Evolutionary conservation across 2,888 invertebrate genomes (phyloP).

Genomic region (Alcis repandata): DNA sequence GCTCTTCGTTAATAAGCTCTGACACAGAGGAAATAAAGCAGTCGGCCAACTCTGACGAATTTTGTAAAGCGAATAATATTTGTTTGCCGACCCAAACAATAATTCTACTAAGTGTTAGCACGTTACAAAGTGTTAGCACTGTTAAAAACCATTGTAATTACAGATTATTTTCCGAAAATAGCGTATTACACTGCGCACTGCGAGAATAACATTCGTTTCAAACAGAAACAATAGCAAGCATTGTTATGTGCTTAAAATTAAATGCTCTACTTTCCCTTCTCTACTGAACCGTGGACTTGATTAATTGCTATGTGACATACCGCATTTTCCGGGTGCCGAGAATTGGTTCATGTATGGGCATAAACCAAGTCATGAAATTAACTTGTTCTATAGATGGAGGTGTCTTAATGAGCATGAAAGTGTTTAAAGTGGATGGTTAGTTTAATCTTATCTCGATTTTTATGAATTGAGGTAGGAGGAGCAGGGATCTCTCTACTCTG

Average conservation of each 20-base stretch:
- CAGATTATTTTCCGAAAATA: too few relatives aligned
- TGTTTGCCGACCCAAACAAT: too few relatives aligned
- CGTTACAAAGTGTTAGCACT: too few relatives aligned
- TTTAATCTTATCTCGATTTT: constrained; percentile 22
- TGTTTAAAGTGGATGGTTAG: constrained; percentile 23
- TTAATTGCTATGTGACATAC: constrained; percentile 36
- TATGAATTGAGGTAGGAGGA: constrained; percentile 7
- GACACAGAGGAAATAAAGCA: constrained; percentile 57
- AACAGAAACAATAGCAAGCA: constrained; percentile 38
- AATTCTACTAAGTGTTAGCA: too few relatives aligned
- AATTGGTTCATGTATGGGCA: constrained; percentile 39
- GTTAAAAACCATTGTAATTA: too few relatives aligned
- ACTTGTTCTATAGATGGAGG: constrained; percentile 29
- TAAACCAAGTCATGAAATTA: constrained; percentile 29
- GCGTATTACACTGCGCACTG: too few relatives aligned
- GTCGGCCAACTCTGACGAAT: constrained; percentile 30
- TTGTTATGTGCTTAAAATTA: constrained; percentile 30
- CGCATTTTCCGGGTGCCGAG: constrained; percentile 46
- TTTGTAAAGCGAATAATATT: too few relatives aligned
- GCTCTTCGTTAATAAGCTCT: constrained; percentile 57
- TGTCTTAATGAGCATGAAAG: constrained; percentile 35
- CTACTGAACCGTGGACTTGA: constrained; percentile 41
- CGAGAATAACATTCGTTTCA: too few relatives aligned
- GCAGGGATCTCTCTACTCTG: too few relatives aligned
- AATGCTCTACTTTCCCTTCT: constrained; percentile 38